Evolutionary conservation across 37 sponge, comb jelly and placozoan genomes (phyloP), one percentile per base, ranked within the genome.

Genomic region (Eunapius fragilis): DNA sequence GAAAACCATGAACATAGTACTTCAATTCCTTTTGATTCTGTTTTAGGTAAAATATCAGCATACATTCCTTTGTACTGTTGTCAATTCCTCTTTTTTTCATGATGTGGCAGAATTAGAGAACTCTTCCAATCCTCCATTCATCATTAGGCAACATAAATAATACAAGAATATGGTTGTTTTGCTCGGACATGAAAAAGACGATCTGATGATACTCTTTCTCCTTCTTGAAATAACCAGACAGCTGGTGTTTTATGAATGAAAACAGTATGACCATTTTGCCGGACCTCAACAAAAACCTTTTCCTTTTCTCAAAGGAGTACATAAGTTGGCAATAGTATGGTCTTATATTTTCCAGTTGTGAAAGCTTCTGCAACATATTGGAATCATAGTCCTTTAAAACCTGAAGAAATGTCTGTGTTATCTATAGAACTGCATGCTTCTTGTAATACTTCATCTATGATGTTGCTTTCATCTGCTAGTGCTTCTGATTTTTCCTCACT

Each of bases 211-310:
- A 91, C 87, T 23, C 87, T 45, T 67, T 91, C 91, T 48, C 83
- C 84, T 72, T n/a, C n/a, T n/a, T n/a, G n/a, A n/a, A n/a, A n/a
- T n/a, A 91, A 49, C 91, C 91, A 91, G 71, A 86, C 91, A 67
- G 80, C 87, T 38, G 87, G 82, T 41, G 87, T 87, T 34, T 91
- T 91, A 17, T 38, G 19, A n/a, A 75, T 83, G 76, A 50, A 87
- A 2, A 87, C 4, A 31, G 72, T 26, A 37, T 79, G 41, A 9
- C 79, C 83, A 82, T 85, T 69, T 30, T 71, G 74, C 3, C 70
- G 14, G 2, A 86, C 31, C 32, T 72, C 67, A 38, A 90, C 72
- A 76, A 47, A 90, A 45, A 45, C 9, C 7, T 45, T 45, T 45
- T 11, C 47, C 47, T 45, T 45, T 45, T 45, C 9, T 45, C 47